Base-by-base conservation (phyloP, 2,797 vertebrate species). In the Diplodus sargus region DNA sequence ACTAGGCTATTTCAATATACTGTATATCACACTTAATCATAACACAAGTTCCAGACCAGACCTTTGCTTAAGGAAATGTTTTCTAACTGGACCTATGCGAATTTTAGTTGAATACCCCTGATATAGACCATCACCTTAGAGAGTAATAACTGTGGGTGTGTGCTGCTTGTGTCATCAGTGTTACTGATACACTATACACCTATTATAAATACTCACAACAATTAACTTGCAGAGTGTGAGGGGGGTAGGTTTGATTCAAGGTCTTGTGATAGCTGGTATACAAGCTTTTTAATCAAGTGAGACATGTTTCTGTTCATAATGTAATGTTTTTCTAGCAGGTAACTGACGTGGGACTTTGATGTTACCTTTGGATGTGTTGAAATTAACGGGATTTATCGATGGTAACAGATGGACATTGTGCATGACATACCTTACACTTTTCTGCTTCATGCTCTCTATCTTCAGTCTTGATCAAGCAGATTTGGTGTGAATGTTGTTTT, bases 141-240 rank as follows among this genome's bases (percentile, higher is more conserved):
- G 88, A 76, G 61, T 48, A 74, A 70, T 69, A 1, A 84, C 83
- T 85, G 78, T 22, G 10, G 15, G 25, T 49, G 34, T 17, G 20
- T 39, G 23, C 49, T 53, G 72, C 47, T 64, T 71, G 30, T 85
- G 63, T 87, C 74, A 85, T 78, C 54, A 71, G 8, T 81, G 84
- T 79, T 64, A 34, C 57, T 42, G 47, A 79, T 54, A 54, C 12
- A 10, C 39, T 78, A 49, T 49, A 34, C 78, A 59, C 18, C 30
- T 43, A 2, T 57, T 83, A 89, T 90, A 90, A 89, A 84, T 70
- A 63, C 62, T 56, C 56, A 64, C n/a, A 65, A 28, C 65, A 63
- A 7, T 16, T 65, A 16, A 72, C 58, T 60, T 34, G 30, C 68
- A 76, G 34, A 75, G 15, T 22, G 22, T 62, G 42, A 39, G 49